Evolutionary conservation across 1,140 invertebrate species (phyloP).

Genomic region (Proales similis): DNA sequence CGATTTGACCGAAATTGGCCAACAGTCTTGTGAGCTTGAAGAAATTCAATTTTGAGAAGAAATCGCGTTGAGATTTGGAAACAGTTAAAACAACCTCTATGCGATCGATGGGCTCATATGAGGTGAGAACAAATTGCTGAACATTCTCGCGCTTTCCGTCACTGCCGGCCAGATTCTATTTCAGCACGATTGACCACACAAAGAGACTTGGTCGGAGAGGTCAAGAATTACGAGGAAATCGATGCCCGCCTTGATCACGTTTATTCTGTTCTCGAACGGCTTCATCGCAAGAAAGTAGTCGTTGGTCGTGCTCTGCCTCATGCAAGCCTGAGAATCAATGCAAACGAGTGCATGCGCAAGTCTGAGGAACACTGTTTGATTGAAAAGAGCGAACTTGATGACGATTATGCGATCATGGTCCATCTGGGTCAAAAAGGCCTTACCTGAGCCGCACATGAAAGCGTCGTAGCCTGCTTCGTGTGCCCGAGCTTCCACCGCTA

Average conservation of each 20-base stretch:
- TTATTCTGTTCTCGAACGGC: constrained; percentile 58
- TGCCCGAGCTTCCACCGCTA: constrained; percentile 48
- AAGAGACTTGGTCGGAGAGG: not conserved
- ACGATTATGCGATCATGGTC: constrained; percentile 18
- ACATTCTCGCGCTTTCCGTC: too few relatives aligned
- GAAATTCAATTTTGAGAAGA: too few relatives aligned
- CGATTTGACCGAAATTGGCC: too few relatives aligned
- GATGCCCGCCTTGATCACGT: constrained; percentile 59
- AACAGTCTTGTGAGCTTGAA: too few relatives aligned
- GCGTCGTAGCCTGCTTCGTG: constrained; percentile 72
- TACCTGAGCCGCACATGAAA: constrained; percentile 62
- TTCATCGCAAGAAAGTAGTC: constrained; percentile 56
- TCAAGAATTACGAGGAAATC: constrained; percentile 41
- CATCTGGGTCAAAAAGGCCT: constrained; percentile 36
- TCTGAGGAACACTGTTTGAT: constrained; percentile 54
- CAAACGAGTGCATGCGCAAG: constrained; percentile 55
- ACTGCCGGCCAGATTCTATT: constrained; percentile 16
- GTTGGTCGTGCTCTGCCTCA: constrained; percentile 51
- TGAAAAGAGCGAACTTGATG: constrained; percentile 31
- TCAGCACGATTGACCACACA: not conserved
- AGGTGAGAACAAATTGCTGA: too few relatives aligned
- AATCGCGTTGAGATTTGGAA: too few relatives aligned
- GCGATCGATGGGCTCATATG: too few relatives aligned
- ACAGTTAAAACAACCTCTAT: too few relatives aligned
- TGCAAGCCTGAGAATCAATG: constrained; percentile 39